phyloP scores from a whole-genome alignment of 2,113 vertebrate genomes.

The Etheostoma spectabile region DNA sequence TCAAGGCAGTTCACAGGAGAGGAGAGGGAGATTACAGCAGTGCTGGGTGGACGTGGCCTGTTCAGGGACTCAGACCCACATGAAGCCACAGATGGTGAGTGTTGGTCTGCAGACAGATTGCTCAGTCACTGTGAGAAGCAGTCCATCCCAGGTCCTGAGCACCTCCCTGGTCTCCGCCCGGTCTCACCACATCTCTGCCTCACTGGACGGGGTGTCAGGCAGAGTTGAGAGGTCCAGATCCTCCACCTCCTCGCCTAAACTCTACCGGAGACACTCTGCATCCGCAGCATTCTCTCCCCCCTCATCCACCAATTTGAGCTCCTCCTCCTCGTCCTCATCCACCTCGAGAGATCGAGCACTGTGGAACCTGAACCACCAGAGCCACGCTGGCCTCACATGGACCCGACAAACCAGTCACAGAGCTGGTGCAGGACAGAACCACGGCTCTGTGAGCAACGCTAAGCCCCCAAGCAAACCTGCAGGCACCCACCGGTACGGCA shows the following conservation, averaged over 20 bases:
- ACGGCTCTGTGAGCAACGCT: constrained; percentile 19
- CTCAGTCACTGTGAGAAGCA: constrained; percentile 80
- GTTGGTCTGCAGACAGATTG: constrained; percentile 92
- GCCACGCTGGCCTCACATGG: constrained; percentile 87
- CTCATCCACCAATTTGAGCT: constrained; percentile 54
- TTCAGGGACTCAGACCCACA: constrained; percentile 88
- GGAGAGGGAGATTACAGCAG: constrained; percentile 80
- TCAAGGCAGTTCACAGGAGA: constrained; percentile 85
- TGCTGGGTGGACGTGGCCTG: constrained; percentile 87
- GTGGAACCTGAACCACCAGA: constrained; percentile 89
- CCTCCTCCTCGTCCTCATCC: constrained; percentile 55
- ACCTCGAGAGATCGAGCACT: constrained; percentile 86
- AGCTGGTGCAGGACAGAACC: constrained; percentile 45
- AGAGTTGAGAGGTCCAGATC: constrained; percentile 85
- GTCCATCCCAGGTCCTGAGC: constrained; percentile 85
- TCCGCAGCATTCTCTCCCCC: constrained; percentile 77
- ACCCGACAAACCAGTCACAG: constrained; percentile 84
- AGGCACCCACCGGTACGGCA: constrained; percentile 87
- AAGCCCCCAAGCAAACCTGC: constrained; percentile 80
- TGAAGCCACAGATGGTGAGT: constrained; percentile 86
- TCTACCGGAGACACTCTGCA: constrained; percentile 86
- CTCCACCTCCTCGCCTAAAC: constrained; percentile 91
- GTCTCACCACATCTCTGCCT: constrained; percentile 89
- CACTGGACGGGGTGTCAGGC: constrained; percentile 89
- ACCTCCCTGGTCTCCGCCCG: constrained; percentile 88